Evolutionary conservation across 2,113 vertebrate species (phyloP).

Genomic region (Thunnus maccoyii): DNA sequence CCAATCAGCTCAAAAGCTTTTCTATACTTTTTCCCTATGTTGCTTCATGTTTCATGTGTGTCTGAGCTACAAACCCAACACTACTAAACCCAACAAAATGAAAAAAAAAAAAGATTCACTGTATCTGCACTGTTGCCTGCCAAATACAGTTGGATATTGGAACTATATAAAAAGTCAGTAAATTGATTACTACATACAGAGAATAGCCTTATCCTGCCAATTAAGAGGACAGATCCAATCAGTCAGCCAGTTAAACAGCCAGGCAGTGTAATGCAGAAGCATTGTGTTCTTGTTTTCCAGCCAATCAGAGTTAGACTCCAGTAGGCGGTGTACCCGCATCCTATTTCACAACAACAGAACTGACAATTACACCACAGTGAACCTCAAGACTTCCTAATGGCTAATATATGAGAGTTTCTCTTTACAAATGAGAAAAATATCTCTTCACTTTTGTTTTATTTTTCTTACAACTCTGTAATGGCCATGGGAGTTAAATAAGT

Average conservation of each 20-base stretch:
- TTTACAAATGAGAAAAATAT: conserved; percentile 32
- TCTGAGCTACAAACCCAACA: background rate
- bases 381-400: conserved; percentile 11
- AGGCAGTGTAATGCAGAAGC: conserved; percentile 21
- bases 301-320: conserved; percentile 48
- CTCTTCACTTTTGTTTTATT: conserved; percentile 29
- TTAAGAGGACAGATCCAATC: background rate
- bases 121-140: background rate
- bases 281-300: conserved; percentile 57
- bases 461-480: conserved; percentile 51
- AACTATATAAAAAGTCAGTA: background rate
- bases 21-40: background rate
- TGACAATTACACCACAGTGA: conserved; percentile 21
- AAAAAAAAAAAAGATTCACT: conserved; percentile 2
- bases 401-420: conserved; percentile 34
- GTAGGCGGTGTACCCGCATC: background rate
- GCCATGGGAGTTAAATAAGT: conserved; percentile 55
- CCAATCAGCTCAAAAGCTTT: background rate
- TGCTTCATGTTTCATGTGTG: background rate
- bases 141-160: background rate
- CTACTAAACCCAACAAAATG: background rate
- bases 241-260: conserved; percentile 64
- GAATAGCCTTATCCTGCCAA: conserved; percentile 2
- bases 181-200: conserved; percentile 2
- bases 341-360: conserved; percentile 49